Evolutionary conservation across 2,888 invertebrate species (phyloP).

Genomic region (Hipparchia sbordonii): DNA sequence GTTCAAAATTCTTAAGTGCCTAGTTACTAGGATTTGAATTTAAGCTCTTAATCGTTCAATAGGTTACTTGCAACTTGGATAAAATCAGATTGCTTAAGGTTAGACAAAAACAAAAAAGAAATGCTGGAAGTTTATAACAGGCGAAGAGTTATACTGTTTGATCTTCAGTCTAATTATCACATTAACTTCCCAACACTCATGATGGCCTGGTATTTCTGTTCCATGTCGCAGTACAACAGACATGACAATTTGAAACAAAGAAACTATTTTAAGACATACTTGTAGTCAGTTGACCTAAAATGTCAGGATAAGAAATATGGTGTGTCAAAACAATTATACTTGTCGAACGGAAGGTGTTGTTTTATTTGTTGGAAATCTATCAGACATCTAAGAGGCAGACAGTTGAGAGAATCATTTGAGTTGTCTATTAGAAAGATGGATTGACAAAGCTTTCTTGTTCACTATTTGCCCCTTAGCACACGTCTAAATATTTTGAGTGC

Average conservation of each 20-base stretch:
- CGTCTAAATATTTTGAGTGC: not conserved
- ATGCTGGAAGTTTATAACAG: slow-evolving; percentile 43
- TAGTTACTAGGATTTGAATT: too few species aligned
- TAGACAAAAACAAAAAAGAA: not conserved
- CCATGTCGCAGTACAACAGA: slow-evolving; percentile 48
- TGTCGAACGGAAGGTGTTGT: slow-evolving; percentile 27
- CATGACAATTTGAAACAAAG: slow-evolving; percentile 21
- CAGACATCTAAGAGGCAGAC: slow-evolving; percentile 22
- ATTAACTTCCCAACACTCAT: slow-evolving; percentile 57
- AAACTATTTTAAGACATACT: slow-evolving; percentile 13
- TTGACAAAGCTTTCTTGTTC: slow-evolving; percentile 17
- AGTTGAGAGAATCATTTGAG: slow-evolving; percentile 18
- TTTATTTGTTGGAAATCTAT: slow-evolving; percentile 35
- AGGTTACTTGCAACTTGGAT: too few species aligned
- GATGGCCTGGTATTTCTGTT: slow-evolving; percentile 61
- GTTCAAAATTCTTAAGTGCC: not conserved
- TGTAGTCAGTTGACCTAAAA: slow-evolving; percentile 22
- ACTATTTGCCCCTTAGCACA: not conserved
- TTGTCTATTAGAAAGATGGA: slow-evolving; percentile 22
- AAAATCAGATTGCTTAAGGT: too few species aligned
- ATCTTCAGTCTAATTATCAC: slow-evolving; percentile 66
- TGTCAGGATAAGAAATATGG: slow-evolving; percentile 29
- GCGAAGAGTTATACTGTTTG: slow-evolving; percentile 60
- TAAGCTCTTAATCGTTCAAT: too few species aligned
- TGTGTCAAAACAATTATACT: slow-evolving; percentile 34